Percentiles rank a stretch among this genome's conserved stretches.
Evolutionary conservation across 2,888 invertebrate genomes (phyloP).

Genomic region (Dryobota labecula): DNA sequence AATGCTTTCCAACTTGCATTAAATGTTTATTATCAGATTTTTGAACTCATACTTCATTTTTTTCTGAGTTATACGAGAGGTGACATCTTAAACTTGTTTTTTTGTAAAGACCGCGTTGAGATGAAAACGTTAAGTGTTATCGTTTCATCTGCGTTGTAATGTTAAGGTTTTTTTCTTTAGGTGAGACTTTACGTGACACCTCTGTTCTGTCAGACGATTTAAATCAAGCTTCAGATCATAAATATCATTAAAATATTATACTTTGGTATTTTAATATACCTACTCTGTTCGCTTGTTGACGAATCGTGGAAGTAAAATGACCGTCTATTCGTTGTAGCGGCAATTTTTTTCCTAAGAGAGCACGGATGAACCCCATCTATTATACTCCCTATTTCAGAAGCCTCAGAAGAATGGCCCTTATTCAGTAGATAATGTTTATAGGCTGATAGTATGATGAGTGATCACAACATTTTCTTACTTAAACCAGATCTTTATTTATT

Average conservation of each 20-base stretch:
- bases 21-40: slow-evolving; percentile 59
- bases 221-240: not conserved
- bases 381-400: not conserved
- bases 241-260: not conserved
- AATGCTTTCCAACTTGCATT: slow-evolving; percentile 68
- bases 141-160: slow-evolving; percentile 14
- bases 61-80: slow-evolving; percentile 40
- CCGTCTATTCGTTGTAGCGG: not conserved
- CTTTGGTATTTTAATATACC: not conserved
- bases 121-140: slow-evolving; percentile 24
- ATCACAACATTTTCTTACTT: too few species aligned
- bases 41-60: slow-evolving; percentile 53
- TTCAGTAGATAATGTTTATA: not conserved
- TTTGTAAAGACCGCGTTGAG: slow-evolving; percentile 8
- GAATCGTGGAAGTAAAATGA: not conserved
- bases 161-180: slow-evolving; percentile 1
- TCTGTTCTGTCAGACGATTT: not conserved
- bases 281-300: not conserved
- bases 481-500: not conserved
- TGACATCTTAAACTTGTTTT: slow-evolving; percentile 48
- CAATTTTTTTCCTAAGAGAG: not conserved
- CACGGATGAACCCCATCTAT: not conserved
- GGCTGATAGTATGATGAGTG: not conserved
- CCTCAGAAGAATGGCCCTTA: not conserved
- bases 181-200: slow-evolving; percentile 4